These are phyloP conservation scores for Acleris literana DNA, from an alignment of 2,888 invertebrate genomes.

Conservation along the genomic window DNA sequence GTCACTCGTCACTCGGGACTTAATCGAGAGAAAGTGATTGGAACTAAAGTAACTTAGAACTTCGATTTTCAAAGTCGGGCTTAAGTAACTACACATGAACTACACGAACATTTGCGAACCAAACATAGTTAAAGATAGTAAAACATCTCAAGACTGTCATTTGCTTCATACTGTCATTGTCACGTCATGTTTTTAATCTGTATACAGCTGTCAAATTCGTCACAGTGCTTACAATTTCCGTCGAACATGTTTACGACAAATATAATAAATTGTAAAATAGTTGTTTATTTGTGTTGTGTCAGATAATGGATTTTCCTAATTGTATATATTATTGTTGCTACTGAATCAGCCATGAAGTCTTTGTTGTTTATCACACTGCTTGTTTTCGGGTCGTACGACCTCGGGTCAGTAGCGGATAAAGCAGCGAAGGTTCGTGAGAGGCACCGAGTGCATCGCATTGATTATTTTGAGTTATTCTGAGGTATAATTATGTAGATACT, in stretches of 20 bases:
- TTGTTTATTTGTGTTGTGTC: conserved; percentile 37
- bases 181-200: no score
- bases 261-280: conserved; percentile 7
- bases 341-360: conserved; percentile 55
- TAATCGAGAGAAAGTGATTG: no score
- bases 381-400: conserved; percentile 60
- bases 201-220: no score
- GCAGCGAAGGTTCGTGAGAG: conserved; percentile 66
- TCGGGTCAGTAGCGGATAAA: conserved; percentile 61
- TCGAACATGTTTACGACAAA: conserved; percentile 33
- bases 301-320: conserved; percentile 51
- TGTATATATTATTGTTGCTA: conserved; percentile 36
- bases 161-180: no score
- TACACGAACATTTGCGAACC: no score
- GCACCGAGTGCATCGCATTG: conserved; percentile 51
- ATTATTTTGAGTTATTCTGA: conserved; percentile 38
- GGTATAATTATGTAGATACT: conserved; percentile 41
- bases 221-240: conserved; percentile 16
- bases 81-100: no score
- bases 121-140: no score
- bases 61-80: no score
- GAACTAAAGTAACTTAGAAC: no score
- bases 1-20: no score
- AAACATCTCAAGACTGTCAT: no score
- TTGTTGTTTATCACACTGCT: conserved; percentile 59